Conservation (phyloP, 2,888 invertebrate species). For the Helicoverpa assulta region DNA sequence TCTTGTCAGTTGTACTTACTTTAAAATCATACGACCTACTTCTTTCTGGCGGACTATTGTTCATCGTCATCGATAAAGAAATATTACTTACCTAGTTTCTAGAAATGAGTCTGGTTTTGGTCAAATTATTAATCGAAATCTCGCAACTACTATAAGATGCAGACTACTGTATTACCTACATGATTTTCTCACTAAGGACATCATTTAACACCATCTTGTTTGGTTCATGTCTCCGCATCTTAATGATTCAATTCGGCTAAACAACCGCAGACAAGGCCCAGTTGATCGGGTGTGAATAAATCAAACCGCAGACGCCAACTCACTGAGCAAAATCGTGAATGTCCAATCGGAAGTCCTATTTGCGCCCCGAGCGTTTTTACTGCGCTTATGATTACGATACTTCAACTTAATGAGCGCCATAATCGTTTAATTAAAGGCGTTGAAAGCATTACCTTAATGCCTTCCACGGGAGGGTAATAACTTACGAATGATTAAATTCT, state of each 20-base stretch:
- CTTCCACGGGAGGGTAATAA: conserved; percentile 58
- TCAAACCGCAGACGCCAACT: conserved; percentile 66
- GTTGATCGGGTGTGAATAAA: conserved; percentile 70
- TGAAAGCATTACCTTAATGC: conserved; percentile 63
- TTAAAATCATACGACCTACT: not conserved
- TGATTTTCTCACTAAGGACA: conserved; percentile 60
- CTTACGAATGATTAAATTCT: conserved; percentile 64
- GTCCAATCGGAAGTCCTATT: conserved; percentile 63
- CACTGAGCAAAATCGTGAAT: conserved; percentile 63
- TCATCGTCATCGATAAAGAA: conserved; percentile 12
- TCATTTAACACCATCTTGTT: conserved; percentile 64
- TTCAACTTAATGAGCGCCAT: conserved; percentile 64
- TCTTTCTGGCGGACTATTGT: not conserved
- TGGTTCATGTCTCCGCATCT: conserved; percentile 68
- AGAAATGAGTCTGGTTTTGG: conserved; percentile 68
- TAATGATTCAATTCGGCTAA: conserved; percentile 75
- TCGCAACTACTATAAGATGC: conserved; percentile 65
- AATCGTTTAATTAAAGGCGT: conserved; percentile 66
- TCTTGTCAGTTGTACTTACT: not conserved
- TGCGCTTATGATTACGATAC: conserved; percentile 63
- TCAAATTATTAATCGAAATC: too few relatives aligned
- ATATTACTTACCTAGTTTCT: conserved; percentile 14
- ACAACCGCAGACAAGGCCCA: conserved; percentile 70
- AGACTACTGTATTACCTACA: conserved; percentile 20
- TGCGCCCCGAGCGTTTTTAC: conserved; percentile 57